Conservation (phyloP, 2,797 vertebrate genomes). For the Coluber constrictor region DNA sequence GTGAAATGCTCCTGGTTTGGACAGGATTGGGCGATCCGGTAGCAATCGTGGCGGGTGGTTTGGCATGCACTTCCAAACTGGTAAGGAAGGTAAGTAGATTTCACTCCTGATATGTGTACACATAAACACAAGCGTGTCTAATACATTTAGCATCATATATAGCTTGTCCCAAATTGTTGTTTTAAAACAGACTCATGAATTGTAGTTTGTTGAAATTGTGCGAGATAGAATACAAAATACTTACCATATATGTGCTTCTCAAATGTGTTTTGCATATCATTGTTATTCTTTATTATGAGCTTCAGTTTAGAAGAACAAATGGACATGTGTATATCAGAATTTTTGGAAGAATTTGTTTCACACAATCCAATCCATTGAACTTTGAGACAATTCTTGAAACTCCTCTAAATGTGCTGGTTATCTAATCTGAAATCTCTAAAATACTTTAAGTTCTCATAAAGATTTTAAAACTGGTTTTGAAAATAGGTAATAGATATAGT, state of each 20-base stretch:
- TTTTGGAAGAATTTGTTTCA: neutral
- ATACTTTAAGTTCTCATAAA: neutral
- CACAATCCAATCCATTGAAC: neutral
- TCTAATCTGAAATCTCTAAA: neutral
- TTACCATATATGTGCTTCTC: neutral
- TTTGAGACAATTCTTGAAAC: neutral
- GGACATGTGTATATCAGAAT: neutral
- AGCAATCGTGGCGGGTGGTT: too few relatives aligned
- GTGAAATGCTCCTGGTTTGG: neutral
- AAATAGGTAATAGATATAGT: neutral
- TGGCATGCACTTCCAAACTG: too few relatives aligned
- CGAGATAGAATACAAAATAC: neutral
- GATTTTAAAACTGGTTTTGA: neutral
- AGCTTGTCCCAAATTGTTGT: neutral
- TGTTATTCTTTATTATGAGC: neutral
- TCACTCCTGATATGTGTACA: neutral
- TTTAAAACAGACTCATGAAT: neutral
- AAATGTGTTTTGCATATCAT: neutral
- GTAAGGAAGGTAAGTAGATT: too few relatives aligned
- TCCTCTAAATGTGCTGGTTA: neutral
- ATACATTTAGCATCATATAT: neutral
- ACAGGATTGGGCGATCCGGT: too few relatives aligned
- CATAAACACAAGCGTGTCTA: neutral
- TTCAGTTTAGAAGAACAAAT: neutral
- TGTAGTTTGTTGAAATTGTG: neutral